These are phyloP conservation scores for Cheilosia impressa DNA, from an alignment of 2,888 invertebrate genomes.

Conservation along the genomic window DNA sequence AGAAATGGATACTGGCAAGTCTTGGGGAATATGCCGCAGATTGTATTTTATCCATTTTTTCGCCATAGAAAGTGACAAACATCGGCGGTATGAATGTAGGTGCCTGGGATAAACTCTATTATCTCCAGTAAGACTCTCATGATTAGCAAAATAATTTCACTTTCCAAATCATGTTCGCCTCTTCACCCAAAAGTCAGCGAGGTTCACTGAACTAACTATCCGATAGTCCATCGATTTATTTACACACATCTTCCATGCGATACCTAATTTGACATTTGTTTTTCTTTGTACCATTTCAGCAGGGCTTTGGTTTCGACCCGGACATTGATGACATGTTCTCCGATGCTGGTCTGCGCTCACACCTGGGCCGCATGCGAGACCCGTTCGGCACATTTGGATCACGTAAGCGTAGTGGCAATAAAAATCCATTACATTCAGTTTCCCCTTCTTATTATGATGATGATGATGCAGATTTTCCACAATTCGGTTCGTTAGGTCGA, in stretches of 20 bases:
- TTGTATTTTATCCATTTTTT: too few relatives aligned
- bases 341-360: slow-evolving; percentile 81
- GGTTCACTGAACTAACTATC: too few relatives aligned
- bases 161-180: too few relatives aligned
- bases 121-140: too few relatives aligned
- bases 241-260: not conserved
- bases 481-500: slow-evolving; percentile 81
- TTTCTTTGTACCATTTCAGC: slow-evolving; percentile 77
- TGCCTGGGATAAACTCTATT: too few relatives aligned
- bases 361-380: slow-evolving; percentile 82
- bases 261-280: slow-evolving; percentile 1
- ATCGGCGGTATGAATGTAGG: too few relatives aligned
- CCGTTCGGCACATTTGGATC: slow-evolving; percentile 82
- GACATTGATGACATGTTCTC: slow-evolving; percentile 81
- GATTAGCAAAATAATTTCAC: too few relatives aligned
- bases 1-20: too few relatives aligned
- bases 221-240: not conserved
- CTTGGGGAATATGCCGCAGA: too few relatives aligned
- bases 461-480: slow-evolving; percentile 82
- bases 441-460: slow-evolving; percentile 79
- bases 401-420: slow-evolving; percentile 82
- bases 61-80: too few relatives aligned
- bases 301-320: slow-evolving; percentile 82
- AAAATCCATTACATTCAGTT: slow-evolving; percentile 78
- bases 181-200: too few relatives aligned